Percentiles rank a stretch among this genome's conserved stretches.
These are phyloP conservation scores for Danionella dracula DNA, from an alignment of 2,797 vertebrate species.

Conservation along the genomic window DNA sequence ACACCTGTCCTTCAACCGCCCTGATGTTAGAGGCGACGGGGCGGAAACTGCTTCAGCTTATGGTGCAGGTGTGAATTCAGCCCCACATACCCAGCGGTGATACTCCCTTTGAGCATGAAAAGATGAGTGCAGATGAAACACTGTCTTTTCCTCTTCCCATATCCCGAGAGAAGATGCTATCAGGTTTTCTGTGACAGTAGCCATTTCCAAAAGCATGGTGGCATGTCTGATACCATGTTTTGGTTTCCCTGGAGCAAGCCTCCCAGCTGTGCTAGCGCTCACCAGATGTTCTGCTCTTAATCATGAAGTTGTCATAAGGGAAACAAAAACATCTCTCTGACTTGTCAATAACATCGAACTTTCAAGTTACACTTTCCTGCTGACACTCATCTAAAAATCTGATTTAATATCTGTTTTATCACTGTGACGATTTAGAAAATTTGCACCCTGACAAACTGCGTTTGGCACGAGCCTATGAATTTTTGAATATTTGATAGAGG, in stretches of 20 bases:
- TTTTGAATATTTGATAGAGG: slow-evolving; percentile 45
- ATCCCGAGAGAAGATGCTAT: slow-evolving; percentile 43
- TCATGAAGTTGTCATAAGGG: slow-evolving; percentile 20
- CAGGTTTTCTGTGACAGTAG: slow-evolving; percentile 44
- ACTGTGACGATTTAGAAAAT: slow-evolving; percentile 23
- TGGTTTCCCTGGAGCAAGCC: slow-evolving; percentile 33
- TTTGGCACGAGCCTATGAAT: slow-evolving; percentile 42
- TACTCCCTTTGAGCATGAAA: slow-evolving; percentile 37
- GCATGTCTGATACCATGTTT: slow-evolving; percentile 38
- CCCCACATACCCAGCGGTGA: slow-evolving; percentile 15
- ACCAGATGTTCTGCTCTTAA: slow-evolving; percentile 26
- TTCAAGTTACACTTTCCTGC: not conserved
- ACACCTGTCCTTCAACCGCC: slow-evolving; percentile 35
- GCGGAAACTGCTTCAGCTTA: slow-evolving; percentile 27
- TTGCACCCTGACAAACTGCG: slow-evolving; percentile 33
- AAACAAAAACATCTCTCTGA: slow-evolving; percentile 33
- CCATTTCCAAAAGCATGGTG: slow-evolving; percentile 33
- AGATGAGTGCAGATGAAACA: slow-evolving; percentile 44
- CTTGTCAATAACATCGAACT: slow-evolving; percentile 26
- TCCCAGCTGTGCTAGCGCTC: slow-evolving; percentile 24
- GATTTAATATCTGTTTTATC: slow-evolving; percentile 25
- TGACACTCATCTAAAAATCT: slow-evolving; percentile 16
- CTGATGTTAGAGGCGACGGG: slow-evolving; percentile 31
- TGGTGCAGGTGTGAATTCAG: slow-evolving; percentile 38
- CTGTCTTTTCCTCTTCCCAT: slow-evolving; percentile 34